Evolutionary conservation across 2,113 vertebrate species (phyloP), one percentile per base, ranked within the genome.

Genomic region (Otocyon megalotis): DNA sequence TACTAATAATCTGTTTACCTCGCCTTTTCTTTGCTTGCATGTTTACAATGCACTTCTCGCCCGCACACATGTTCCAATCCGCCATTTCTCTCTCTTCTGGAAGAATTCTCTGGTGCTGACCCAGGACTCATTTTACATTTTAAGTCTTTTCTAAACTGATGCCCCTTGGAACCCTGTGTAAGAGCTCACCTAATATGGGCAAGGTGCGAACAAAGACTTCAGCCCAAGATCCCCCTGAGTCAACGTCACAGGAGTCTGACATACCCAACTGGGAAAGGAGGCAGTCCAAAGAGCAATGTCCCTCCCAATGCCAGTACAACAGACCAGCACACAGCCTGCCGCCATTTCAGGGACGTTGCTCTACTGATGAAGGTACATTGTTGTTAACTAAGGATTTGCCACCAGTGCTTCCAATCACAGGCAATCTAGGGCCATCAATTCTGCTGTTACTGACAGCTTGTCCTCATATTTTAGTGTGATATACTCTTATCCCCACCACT

Each of bases 1-100:
- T 48, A 9, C 32, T 17, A 13, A 26, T 17, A 6, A 22, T 22
- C 10, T 35, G 7, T 16, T 65, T 4, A 22, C 14, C 14, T 88
- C 22, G 22, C 16, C 56, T 76, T 90, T 48, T 30, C 48, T 13
- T 54, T 30, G 32, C 12, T 62, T 4, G 26, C 37, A 9, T 2
- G 8, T 32, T 62, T 63, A 6, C 15, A 69, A 32, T 19, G 17
- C 17, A 50, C n/a, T 62, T 74, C 13, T 79, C n/a, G 30, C 13
- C 0, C 8, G 9, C 5, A 1, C 5, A 4, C 30, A 7, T 2
- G 32, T 14, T 60, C 63, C 8, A 17, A 28, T 24, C 5, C 32
- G 19, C 30, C 13, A 20, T 22, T n/a, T 19, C 30, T 62, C 67
- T 22, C 37, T 22, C 15, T 81, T 72, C 62, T 65, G 48, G 19